Conservation (phyloP, 2,113 vertebrate genomes). For the Orycteropus afer region DNA sequence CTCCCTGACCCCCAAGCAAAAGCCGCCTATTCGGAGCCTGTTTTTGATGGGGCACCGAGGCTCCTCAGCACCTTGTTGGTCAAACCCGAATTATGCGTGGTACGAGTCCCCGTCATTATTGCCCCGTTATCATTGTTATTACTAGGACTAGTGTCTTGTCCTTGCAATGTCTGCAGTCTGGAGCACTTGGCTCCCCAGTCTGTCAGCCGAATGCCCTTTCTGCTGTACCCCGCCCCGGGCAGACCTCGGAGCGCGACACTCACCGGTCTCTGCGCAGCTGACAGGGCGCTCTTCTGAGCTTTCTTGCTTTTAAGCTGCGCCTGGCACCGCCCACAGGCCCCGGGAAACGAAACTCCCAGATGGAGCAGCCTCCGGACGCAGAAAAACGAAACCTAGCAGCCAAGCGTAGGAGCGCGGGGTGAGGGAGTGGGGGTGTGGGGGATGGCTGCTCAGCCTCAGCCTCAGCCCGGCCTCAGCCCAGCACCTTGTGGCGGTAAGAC, state of each 20-base stretch:
- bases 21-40: accelerated
- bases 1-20: background rate
- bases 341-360: background rate
- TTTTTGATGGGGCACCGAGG: background rate
- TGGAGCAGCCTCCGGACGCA: accelerated
- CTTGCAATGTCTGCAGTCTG: background rate
- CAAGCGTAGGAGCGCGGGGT: accelerated
- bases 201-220: too few relatives aligned
- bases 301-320: accelerated
- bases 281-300: accelerated
- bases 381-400: background rate
- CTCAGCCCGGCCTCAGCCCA: background rate
- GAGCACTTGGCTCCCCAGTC: too few relatives aligned
- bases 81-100: background rate
- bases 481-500: background rate
- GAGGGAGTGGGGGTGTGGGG: background rate
- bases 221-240: too few relatives aligned
- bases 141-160: background rate
- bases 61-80: background rate
- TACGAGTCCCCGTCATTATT: accelerated
- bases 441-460: too few relatives aligned
- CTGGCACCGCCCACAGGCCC: background rate
- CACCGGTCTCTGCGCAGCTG: background rate
- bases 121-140: accelerated
- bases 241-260: background rate